phyloP scores from a whole-genome alignment of 2,888 invertebrate species.

The Rotaria socialis region DNA sequence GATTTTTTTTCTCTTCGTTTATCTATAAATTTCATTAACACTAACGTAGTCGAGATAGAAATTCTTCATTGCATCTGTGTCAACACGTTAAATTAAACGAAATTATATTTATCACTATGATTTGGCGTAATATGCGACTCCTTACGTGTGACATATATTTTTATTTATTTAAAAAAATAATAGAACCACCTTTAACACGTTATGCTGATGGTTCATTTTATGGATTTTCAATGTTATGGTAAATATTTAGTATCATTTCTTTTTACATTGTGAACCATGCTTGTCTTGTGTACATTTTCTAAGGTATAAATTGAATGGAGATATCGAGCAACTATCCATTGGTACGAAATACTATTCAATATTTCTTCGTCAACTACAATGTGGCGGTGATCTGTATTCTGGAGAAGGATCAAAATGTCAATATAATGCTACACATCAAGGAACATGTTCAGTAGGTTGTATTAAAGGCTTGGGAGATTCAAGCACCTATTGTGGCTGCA shows the following conservation, averaged over 20 bases:
- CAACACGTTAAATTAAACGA: too few species aligned
- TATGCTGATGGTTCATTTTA: slow-evolving; percentile 26
- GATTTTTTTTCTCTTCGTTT: too few species aligned
- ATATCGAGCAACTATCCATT: neutral
- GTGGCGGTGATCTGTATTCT: neutral
- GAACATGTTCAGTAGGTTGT: neutral
- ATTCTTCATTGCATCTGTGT: too few species aligned
- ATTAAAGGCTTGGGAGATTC: neutral
- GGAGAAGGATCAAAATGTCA: neutral
- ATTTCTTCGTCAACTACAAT: neutral
- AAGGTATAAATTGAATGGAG: neutral
- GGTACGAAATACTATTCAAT: neutral
- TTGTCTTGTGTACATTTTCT: too few species aligned
- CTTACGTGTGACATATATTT: too few species aligned
- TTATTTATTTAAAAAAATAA: too few species aligned
- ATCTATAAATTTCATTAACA: too few species aligned
- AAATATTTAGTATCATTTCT: neutral
- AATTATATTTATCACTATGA: too few species aligned
- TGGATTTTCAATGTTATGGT: slow-evolving; percentile 13
- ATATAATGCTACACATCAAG: neutral
- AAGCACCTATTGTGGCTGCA: neutral
- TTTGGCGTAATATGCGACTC: too few species aligned
- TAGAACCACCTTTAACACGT: neutral
- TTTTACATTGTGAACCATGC: neutral
- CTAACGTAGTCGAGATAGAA: too few species aligned